Conservation (phyloP, 2,113 vertebrate genomes). For the Atractosteus spatula region DNA sequence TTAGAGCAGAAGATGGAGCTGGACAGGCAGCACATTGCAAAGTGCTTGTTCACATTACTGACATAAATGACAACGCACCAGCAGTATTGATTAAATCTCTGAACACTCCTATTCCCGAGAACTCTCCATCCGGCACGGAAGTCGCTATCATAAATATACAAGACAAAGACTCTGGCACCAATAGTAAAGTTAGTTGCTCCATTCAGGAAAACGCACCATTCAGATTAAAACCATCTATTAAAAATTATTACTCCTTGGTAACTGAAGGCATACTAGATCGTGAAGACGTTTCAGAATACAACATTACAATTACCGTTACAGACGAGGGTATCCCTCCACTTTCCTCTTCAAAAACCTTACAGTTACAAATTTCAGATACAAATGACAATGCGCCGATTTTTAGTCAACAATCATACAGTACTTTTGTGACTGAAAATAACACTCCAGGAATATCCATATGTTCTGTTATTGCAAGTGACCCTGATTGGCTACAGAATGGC, state of each 20-base stretch:
- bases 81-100: slow-evolving; percentile 56
- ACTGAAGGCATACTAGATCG: slow-evolving; percentile 47
- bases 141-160: slow-evolving; percentile 66
- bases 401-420: slow-evolving; percentile 34
- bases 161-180: slow-evolving; percentile 61
- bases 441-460: slow-evolving; percentile 25
- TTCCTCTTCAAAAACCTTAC: slow-evolving; percentile 36
- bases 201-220: slow-evolving; percentile 54
- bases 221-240: slow-evolving; percentile 54
- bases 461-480: slow-evolving; percentile 29
- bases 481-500: slow-evolving; percentile 21
- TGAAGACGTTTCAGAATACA: slow-evolving; percentile 47
- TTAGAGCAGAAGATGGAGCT: slow-evolving; percentile 55
- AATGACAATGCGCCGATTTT: slow-evolving; percentile 58
- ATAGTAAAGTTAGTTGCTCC: slow-evolving; percentile 53
- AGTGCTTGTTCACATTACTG: slow-evolving; percentile 52
- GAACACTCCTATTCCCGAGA: slow-evolving; percentile 50
- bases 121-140: slow-evolving; percentile 51
- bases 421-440: slow-evolving; percentile 32
- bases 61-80: slow-evolving; percentile 69
- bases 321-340: slow-evolving; percentile 55
- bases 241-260: slow-evolving; percentile 46
- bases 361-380: slow-evolving; percentile 44
- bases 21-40: slow-evolving; percentile 48
- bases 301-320: slow-evolving; percentile 50